phyloP scores from a whole-genome alignment of 2,797 vertebrate genomes.

The Spinus olivaceus region DNA sequence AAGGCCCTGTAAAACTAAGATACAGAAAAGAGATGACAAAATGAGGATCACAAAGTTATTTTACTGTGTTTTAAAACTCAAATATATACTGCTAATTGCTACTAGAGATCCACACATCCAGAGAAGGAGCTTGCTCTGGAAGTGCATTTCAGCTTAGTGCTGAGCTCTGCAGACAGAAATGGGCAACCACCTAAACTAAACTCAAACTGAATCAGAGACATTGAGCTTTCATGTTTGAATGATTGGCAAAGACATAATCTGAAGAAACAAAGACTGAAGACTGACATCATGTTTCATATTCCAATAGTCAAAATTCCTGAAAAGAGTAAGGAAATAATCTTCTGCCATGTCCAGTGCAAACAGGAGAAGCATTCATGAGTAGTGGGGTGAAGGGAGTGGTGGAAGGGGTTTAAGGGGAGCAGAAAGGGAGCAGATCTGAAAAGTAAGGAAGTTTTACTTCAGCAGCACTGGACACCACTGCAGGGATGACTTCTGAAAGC shows the following conservation, averaged over 20 bases:
- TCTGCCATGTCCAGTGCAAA: neutral
- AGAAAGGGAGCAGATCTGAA: neutral
- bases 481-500: neutral
- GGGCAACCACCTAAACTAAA: neutral
- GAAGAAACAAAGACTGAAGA: neutral
- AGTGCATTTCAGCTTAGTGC: neutral
- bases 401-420: neutral
- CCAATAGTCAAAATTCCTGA: neutral
- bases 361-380: neutral
- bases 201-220: neutral
- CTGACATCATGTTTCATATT: neutral
- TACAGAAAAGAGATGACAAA: neutral
- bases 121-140: neutral
- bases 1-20: constrained; percentile 90
- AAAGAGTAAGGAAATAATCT: neutral
- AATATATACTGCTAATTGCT: neutral
- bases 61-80: neutral
- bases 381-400: accelerated
- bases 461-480: neutral
- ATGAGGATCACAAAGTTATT: neutral
- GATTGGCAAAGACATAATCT: neutral
- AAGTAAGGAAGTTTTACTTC: neutral
- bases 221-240: neutral
- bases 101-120: neutral
- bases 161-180: neutral